phyloP scores from a whole-genome alignment of 2,888 invertebrate genomes.

The Gnatocerus cornutus region DNA sequence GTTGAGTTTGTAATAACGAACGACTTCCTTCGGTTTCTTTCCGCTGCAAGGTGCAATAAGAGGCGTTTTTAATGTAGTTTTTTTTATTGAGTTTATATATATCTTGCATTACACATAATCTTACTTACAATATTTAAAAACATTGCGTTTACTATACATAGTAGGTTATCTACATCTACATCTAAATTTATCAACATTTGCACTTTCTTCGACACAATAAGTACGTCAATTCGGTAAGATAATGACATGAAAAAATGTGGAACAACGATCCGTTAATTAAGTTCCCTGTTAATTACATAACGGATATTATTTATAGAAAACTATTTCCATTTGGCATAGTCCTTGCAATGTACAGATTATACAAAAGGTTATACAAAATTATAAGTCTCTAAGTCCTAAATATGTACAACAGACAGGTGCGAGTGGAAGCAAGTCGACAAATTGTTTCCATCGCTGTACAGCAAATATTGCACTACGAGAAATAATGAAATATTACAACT shows the following conservation, averaged over 20 bases:
- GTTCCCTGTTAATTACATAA: constrained; percentile 39
- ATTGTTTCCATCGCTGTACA: constrained; percentile 30
- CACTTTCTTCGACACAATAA: constrained; percentile 55
- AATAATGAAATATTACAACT: constrained; percentile 37
- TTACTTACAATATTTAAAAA: constrained; percentile 66
- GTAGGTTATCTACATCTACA: constrained; percentile 65
- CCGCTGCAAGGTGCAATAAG: too few relatives aligned
- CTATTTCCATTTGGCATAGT: constrained; percentile 46
- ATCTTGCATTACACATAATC: constrained; percentile 66
- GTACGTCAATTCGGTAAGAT: constrained; percentile 49
- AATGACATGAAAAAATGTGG: constrained; percentile 43
- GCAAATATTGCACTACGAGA: constrained; percentile 48
- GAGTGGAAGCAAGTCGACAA: constrained; percentile 41
- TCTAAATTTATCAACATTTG: constrained; percentile 57
- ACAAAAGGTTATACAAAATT: constrained; percentile 42
- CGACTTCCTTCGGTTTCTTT: too few relatives aligned
- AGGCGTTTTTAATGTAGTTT: constrained; percentile 7
- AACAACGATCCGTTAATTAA: constrained; percentile 42
- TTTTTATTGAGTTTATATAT: constrained; percentile 60
- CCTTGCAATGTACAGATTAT: constrained; percentile 47
- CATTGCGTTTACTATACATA: constrained; percentile 65
- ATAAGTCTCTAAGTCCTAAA: constrained; percentile 35
- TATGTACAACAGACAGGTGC: constrained; percentile 37
- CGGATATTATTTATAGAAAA: constrained; percentile 48
- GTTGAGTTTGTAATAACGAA: background rate